Conservation (phyloP, 2,113 vertebrate genomes). For the Phycodurus eques region DNA sequence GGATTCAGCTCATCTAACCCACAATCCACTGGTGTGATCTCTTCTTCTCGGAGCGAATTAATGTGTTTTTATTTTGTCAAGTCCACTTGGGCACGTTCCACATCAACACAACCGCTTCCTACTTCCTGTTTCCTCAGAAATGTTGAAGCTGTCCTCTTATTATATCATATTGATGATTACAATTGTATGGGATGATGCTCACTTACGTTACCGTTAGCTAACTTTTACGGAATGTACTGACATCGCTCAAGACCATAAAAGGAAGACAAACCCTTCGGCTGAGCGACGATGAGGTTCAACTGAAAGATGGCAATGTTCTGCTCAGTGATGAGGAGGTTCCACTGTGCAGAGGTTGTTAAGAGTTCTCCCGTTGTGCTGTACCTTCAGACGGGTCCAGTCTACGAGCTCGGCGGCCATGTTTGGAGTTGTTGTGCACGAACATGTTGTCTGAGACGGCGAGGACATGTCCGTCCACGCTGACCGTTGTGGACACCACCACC, state of each 20-base stretch:
- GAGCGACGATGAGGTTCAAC: not conserved
- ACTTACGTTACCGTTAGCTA: too few species aligned
- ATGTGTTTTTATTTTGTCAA: not conserved
- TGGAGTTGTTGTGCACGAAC: slow-evolving; percentile 78
- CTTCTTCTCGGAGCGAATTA: slow-evolving; percentile 39
- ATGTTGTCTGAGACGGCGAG: slow-evolving; percentile 73
- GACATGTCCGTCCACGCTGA: slow-evolving; percentile 67
- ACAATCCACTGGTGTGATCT: slow-evolving; percentile 33
- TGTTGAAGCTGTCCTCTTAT: not conserved
- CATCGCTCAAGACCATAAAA: too few species aligned
- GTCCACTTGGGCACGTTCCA: not conserved
- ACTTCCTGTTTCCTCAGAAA: not conserved
- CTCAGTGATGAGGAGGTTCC: not conserved
- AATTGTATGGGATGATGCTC: too few species aligned
- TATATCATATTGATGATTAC: too few species aligned
- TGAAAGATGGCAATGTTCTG: not conserved
- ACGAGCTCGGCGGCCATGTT: slow-evolving; percentile 72
- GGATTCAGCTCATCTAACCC: slow-evolving; percentile 42
- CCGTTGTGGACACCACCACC: slow-evolving; percentile 73
- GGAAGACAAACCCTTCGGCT: not conserved
- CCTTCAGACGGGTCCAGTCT: slow-evolving; percentile 73
- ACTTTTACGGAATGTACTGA: too few species aligned
- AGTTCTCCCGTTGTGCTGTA: slow-evolving; percentile 7
- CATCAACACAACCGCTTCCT: not conserved
- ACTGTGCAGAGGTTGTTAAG: not conserved